Conservation (phyloP, 2,797 vertebrate genomes). For the Pseudopleuronectes americanus region DNA sequence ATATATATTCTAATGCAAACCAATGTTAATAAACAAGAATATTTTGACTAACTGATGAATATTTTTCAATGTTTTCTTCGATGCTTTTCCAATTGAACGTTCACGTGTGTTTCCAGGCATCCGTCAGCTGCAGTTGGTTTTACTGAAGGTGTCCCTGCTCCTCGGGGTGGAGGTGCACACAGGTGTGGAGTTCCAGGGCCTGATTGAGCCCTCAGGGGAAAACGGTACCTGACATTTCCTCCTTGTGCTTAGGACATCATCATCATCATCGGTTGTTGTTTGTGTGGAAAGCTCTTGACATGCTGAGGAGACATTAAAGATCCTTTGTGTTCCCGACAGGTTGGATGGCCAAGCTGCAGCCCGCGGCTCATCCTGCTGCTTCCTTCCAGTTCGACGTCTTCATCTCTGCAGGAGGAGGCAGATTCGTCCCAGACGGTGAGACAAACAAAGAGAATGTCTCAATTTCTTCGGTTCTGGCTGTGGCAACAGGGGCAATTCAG, state of each 20-base stretch:
- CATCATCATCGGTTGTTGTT: not conserved
- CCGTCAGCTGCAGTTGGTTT: slow-evolving; percentile 92
- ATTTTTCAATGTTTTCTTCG: too few species aligned
- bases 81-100: not conserved
- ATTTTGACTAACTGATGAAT: too few species aligned
- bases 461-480: not conserved
- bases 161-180: slow-evolving; percentile 93
- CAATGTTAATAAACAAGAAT: too few species aligned
- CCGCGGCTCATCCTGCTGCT: slow-evolving; percentile 80
- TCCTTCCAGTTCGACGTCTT: slow-evolving; percentile 91
- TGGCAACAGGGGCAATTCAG: not conserved
- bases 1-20: too few species aligned
- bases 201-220: slow-evolving; percentile 78
- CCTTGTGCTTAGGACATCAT: not conserved
- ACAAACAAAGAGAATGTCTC: slow-evolving; percentile 8
- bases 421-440: slow-evolving; percentile 92
- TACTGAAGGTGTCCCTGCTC: slow-evolving; percentile 91
- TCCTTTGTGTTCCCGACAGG: slow-evolving; percentile 63
- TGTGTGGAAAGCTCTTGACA: slow-evolving; percentile 4
- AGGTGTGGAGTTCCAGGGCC: slow-evolving; percentile 85
- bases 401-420: slow-evolving; percentile 92
- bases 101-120: slow-evolving; percentile 84
- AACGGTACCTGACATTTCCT: slow-evolving; percentile 55
- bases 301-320: not conserved
- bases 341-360: slow-evolving; percentile 88